Base-by-base conservation (phyloP, 2,113 vertebrate genomes). In the Pycnonotus jocosus region DNA sequence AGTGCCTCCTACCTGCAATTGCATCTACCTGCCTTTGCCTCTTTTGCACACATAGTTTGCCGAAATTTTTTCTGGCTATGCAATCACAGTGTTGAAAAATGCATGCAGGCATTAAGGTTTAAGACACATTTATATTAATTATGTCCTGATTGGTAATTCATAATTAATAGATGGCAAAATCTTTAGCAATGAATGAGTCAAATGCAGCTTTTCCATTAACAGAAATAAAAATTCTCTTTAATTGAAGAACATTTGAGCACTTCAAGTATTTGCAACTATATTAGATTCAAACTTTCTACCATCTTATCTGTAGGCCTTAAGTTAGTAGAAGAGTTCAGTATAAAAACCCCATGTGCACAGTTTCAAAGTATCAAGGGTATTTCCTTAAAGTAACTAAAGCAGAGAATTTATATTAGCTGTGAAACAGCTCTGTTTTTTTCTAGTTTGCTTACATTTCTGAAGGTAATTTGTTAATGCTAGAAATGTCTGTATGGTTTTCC, bases 331-430 rank as follows among this genome's bases (percentile, higher is more conserved):
- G 3, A 40, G 31, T 50, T 58, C 28, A 35, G 11, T n/a, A 21
- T 40, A 47, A 17, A 37, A 20, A 2, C 2, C 5, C 13, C 9
- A 31, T 6, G 7, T 51, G 11, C 5, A 44, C 6, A 33, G 2
- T 40, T 80, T 72, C 15, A 69, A 86, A 74, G 18, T 53, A 38
- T 31, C 2, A 51, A 20, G 10, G 51, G 5, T 25, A 20, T 64
- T 61, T 47, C 37, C 38, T 57, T 33, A 14, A 50, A 21, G 3
- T 40, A 38, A 48, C 48, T 62, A 30, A 70, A 12, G 31, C 6
- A 70, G 30, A 60, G 17, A 11, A 31, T 56, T 87, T 38, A 22
- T 64, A 12, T 51, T 51, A 56, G 10, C 14, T 76, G 6, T 21
- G 68, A 82, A 47, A 69, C 9, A 62, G 4, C 7, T 20, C 11